A percentile compares a stretch with the other conserved stretches of the same genome.
phyloP scores from a whole-genome alignment of 2,888 invertebrate genomes.

The Petrophora chlorosata region DNA sequence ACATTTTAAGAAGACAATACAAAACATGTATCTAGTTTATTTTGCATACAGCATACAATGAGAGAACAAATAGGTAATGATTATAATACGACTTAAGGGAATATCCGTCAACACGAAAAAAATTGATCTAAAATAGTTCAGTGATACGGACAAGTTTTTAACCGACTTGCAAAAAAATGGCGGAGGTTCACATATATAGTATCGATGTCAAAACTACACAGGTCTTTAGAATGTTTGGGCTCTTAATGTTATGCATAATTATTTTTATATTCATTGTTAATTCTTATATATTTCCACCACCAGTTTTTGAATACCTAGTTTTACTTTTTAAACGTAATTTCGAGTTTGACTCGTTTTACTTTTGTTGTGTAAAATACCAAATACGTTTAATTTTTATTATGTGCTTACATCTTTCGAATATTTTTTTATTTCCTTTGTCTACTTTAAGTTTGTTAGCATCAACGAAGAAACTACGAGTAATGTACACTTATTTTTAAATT shows the following conservation, averaged over 20 bases:
- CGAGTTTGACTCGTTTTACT: constrained; percentile 73
- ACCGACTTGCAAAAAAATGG: no score
- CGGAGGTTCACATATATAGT: no score
- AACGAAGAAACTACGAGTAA: constrained; percentile 52
- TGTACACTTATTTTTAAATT: constrained; percentile 19
- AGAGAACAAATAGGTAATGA: no score
- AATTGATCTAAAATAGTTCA: no score
- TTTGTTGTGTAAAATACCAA: constrained; percentile 80
- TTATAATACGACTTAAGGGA: no score
- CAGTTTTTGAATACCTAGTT: constrained; percentile 47
- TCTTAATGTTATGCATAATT: constrained; percentile 42
- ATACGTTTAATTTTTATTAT: constrained; percentile 72
- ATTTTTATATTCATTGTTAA: constrained; percentile 55
- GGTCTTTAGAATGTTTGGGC: constrained; percentile 42
- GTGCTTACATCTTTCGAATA: constrained; percentile 73
- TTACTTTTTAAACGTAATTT: constrained; percentile 40
- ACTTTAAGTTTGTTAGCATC: constrained; percentile 60
- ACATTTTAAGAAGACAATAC: constrained; percentile 12
- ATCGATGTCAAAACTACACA: no score
- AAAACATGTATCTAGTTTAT: no score
- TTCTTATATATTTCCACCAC: constrained; percentile 45
- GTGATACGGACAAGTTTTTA: no score
- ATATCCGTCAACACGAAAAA: no score
- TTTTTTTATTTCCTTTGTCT: constrained; percentile 56
- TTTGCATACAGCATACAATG: no score